Conservation (phyloP, 2,113 vertebrate genomes). For the Hippocampus mohnikei region DNA sequence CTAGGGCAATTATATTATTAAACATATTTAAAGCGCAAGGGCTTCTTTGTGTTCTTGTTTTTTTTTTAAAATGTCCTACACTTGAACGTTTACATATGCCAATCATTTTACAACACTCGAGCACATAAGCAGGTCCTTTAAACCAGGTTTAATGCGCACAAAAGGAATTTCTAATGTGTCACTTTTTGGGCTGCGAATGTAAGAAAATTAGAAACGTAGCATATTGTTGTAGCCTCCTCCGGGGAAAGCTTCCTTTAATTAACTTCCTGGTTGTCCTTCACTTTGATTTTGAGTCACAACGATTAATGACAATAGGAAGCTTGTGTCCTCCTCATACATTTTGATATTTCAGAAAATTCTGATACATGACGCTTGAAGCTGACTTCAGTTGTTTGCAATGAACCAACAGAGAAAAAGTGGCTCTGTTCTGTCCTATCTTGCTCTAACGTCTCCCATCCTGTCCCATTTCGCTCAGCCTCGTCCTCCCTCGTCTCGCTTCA, state of each 20-base stretch:
- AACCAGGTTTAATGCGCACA: background rate
- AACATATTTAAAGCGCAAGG: background rate
- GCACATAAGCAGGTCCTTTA: background rate
- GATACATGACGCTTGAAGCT: too few relatives aligned
- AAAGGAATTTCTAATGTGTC: background rate
- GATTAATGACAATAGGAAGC: background rate
- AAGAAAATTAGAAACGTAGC: background rate
- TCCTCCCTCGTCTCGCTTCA: too few relatives aligned
- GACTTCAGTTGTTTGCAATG: too few relatives aligned
- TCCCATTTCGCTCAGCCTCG: too few relatives aligned
- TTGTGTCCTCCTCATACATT: background rate
- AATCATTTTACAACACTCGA: too few relatives aligned
- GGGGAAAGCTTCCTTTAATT: background rate
- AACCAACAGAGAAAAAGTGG: background rate
- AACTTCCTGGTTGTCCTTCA: background rate
- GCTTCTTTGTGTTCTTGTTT: background rate
- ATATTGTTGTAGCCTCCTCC: background rate
- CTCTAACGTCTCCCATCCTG: too few relatives aligned
- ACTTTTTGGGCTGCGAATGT: background rate
- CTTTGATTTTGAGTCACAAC: background rate
- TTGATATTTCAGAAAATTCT: too few relatives aligned
- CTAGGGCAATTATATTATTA: conserved; percentile 53
- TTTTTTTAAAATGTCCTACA: background rate
- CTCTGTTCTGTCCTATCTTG: background rate
- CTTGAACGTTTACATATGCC: too few relatives aligned